Evolutionary conservation across 1,140 invertebrate species (phyloP).

Genomic region (Pseudomyrmex pallidus): DNA sequence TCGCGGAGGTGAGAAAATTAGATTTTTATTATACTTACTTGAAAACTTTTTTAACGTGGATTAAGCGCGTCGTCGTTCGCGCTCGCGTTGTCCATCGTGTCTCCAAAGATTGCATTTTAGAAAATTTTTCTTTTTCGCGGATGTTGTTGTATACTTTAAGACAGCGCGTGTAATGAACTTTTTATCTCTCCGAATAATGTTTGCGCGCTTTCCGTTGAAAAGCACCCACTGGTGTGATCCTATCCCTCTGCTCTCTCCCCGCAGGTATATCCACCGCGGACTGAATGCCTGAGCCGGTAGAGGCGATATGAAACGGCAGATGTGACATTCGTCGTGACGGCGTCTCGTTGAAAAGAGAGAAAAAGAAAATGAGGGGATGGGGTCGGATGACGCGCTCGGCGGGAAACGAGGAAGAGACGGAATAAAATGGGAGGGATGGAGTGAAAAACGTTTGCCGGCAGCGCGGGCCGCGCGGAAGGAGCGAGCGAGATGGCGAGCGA

Average conservation of each 20-base stretch:
- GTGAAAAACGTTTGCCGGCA: conserved; percentile 51
- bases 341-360: conserved; percentile 50
- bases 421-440: neutral
- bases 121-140: neutral
- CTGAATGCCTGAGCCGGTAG: conserved; percentile 1
- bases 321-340: conserved; percentile 46
- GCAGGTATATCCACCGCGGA: conserved; percentile 12
- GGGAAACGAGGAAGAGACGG: neutral
- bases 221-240: neutral
- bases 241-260: neutral
- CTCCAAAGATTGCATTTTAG: neutral
- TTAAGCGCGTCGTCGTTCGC: neutral
- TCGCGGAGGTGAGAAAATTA: neutral
- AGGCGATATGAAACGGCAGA: conserved; percentile 60
- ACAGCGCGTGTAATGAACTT: conserved; percentile 25
- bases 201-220: conserved; percentile 22
- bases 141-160: neutral
- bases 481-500: conserved; percentile 39
- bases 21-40: neutral
- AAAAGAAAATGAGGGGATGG: conserved; percentile 42
- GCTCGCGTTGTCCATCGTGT: neutral
- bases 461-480: conserved; percentile 5
- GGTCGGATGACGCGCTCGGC: conserved; percentile 32
- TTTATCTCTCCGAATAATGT: conserved; percentile 46
- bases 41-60: neutral